phyloP scores from a whole-genome alignment of 1,140 invertebrate genomes.

The Phenacoccus solenopsis region DNA sequence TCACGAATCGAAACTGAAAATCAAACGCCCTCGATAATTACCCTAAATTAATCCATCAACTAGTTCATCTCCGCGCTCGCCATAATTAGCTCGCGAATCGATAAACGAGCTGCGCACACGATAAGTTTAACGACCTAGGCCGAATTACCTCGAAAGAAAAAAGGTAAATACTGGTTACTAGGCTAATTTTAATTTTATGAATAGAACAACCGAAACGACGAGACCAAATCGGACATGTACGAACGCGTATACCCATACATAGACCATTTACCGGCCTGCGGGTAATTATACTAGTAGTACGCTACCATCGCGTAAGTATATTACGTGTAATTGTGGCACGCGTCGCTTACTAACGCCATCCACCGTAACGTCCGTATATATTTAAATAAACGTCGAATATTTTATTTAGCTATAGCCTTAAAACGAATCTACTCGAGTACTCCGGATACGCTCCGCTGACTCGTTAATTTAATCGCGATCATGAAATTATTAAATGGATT shows the following conservation, averaged over 20 bases:
- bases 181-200: not conserved
- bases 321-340: conserved; percentile 1
- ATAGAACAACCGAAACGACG: not conserved
- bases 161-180: not conserved
- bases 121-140: not conserved
- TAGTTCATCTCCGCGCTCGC: too few relatives aligned
- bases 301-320: not conserved
- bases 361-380: not conserved
- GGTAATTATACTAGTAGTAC: not conserved
- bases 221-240: not conserved
- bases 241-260: not conserved
- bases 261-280: not conserved
- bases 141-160: not conserved
- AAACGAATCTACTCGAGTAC: not conserved
- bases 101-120: not conserved
- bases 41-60: too few relatives aligned
- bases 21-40: too few relatives aligned
- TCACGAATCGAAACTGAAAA: too few relatives aligned
- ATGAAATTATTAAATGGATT: not conserved
- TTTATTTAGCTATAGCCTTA: not conserved
- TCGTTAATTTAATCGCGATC: not conserved
- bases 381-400: not conserved
- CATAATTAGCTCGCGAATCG: too few relatives aligned
- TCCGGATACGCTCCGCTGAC: not conserved
- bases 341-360: not conserved